Evolutionary conservation across 2,888 invertebrate species (phyloP), one percentile per base, ranked within the genome.

Genomic region (Aphidoletes aphidimyza): DNA sequence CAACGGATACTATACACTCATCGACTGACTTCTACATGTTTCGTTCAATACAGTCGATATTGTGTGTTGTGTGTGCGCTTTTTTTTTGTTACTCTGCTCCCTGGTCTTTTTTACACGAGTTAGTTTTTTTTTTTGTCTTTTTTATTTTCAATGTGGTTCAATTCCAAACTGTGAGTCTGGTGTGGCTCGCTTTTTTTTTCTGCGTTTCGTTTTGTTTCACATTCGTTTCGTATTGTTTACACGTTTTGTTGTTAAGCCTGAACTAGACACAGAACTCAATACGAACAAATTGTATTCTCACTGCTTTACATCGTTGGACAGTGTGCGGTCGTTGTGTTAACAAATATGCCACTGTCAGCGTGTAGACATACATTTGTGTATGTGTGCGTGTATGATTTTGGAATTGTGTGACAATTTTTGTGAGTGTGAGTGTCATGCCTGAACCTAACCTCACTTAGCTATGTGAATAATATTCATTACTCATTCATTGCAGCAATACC

Each of bases 231-330:
- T 69, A 69, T 69, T 69, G 69, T 69, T 69, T 69, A 69, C 69
- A 69, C 30, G 69, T 30, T 69, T 69, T 69, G 30, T 69, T 69
- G 34, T 69, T 69, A 30, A 69, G 69, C 14, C 69, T 69, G 69
- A 30, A 69, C 69, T 69, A 69, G 69, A 30, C 69, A 69, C 69
- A 69, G 69, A 69, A 69, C 34, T 34, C 69, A 69, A 30, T 34
- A 69, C 69, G 14, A 69, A 69, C 30, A 14, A 0, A 9, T 22
- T 54, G n/a, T 54, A 22, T 69, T 30, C 5, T 54, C n/a, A n/a
- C n/a, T n/a, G n/a, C n/a, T n/a, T n/a, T n/a, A n/a, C n/a, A n/a
- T n/a, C n/a, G n/a, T n/a, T n/a, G n/a, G n/a, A n/a, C n/a, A n/a
- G n/a, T n/a, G n/a, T n/a, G n/a, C n/a, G n/a, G n/a, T n/a, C n/a